These are phyloP conservation scores for Drosophila azteca DNA, from an alignment of 1,140 invertebrate species.

Conservation along the genomic window DNA sequence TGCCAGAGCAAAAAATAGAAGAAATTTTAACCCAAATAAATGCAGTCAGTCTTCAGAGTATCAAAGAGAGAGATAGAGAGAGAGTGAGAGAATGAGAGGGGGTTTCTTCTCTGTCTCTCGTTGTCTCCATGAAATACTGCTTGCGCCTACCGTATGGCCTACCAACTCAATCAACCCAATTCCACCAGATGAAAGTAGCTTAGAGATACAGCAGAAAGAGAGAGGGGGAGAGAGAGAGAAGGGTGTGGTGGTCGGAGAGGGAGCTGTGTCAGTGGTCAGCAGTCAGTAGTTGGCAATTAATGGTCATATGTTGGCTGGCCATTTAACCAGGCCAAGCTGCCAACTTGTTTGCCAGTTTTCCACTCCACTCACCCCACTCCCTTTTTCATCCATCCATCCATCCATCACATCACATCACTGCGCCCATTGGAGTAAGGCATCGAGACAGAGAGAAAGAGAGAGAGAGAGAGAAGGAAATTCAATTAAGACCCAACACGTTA, in stretches of 20 bases:
- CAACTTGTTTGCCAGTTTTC: constrained; percentile 7
- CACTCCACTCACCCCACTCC: background rate
- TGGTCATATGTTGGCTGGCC: constrained; percentile 29
- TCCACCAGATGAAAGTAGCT: constrained; percentile 18
- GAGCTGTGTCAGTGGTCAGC: constrained; percentile 4
- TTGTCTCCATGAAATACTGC: constrained; percentile 22
- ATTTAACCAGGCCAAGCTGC: constrained; percentile 37
- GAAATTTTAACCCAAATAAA: constrained; percentile 41
- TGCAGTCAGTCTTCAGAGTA: constrained; percentile 6
- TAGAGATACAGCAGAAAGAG: background rate
- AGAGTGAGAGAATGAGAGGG: too few relatives aligned
- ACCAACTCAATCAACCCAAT: constrained; percentile 27
- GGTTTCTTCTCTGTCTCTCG: too few relatives aligned
- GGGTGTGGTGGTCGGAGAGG: background rate
- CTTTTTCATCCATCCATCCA: constrained; percentile 11
- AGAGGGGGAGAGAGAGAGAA: too few relatives aligned
- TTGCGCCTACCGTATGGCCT: constrained; percentile 12
- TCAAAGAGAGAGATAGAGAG: too few relatives aligned
- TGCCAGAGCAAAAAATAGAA: constrained; percentile 43
- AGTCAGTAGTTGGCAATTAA: constrained; percentile 26
- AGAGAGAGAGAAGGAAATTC: constrained; percentile 11
- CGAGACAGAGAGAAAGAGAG: constrained; percentile 5
- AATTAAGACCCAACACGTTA: constrained; percentile 25
- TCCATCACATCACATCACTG: constrained; percentile 31
- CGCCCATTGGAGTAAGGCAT: constrained; percentile 3